Percentiles rank a stretch among this genome's conserved stretches.
phyloP scores from a whole-genome alignment of 2,113 vertebrate genomes.

The Nannospalax galili region DNA sequence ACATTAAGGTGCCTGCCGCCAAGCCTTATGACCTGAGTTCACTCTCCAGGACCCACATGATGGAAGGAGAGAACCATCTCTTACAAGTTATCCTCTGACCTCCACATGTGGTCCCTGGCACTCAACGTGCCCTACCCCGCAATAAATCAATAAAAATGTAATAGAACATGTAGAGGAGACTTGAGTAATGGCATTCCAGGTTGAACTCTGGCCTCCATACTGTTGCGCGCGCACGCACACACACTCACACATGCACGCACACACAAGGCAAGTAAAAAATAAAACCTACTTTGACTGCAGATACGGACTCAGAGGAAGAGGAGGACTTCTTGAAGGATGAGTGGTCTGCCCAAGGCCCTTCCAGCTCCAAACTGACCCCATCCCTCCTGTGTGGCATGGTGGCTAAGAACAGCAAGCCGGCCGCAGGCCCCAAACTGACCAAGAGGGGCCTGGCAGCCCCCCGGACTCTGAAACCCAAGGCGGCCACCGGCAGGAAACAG shows the following conservation, averaged over 20 bases:
- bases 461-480: constrained; percentile 87
- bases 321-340: constrained; percentile 90
- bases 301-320: constrained; percentile 96
- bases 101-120: not conserved
- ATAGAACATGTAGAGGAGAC: not conserved
- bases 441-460: constrained; percentile 77
- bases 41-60: not conserved
- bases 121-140: no score
- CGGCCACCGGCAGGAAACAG: constrained; percentile 91
- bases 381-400: constrained; percentile 84
- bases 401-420: constrained; percentile 85
- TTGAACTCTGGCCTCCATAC: not conserved
- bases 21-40: not conserved
- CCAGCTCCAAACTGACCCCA: constrained; percentile 83
- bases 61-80: not conserved
- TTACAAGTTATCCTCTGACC: not conserved
- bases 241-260: not conserved
- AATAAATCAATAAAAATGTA: no score
- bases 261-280: not conserved
- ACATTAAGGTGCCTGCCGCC: not conserved
- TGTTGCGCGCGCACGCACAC: not conserved
- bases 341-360: constrained; percentile 90
- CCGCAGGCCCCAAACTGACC: constrained; percentile 73
- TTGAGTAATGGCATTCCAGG: not conserved
- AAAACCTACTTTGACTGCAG: constrained; percentile 89